Evolutionary conservation across 2,888 invertebrate species (phyloP).

Genomic region (Capitulum mitella): DNA sequence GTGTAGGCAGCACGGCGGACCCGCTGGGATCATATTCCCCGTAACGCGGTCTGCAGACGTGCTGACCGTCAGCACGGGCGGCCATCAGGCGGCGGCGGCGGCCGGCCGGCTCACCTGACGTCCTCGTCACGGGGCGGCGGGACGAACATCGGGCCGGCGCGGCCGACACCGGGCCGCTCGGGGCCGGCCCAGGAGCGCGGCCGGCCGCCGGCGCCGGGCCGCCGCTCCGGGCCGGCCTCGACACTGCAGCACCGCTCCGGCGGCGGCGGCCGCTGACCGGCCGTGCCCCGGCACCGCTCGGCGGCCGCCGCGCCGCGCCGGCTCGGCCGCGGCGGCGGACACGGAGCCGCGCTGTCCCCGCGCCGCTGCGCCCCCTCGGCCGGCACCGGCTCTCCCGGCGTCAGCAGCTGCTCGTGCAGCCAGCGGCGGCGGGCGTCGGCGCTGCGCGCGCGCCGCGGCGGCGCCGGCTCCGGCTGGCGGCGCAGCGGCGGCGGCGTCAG

Average conservation of each 20-base stretch:
- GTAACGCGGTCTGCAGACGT: no score
- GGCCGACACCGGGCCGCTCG: neutral
- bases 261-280: neutral
- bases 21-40: no score
- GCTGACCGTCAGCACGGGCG: no score
- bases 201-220: neutral
- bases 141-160: neutral
- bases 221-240: neutral
- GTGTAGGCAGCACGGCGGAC: no score
- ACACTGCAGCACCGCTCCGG: neutral
- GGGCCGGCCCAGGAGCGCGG: neutral
- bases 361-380: neutral
- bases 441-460: neutral
- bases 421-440: neutral
- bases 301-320: neutral
- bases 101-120: neutral
- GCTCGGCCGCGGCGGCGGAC: neutral
- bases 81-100: no score
- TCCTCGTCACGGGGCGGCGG: neutral
- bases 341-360: no score
- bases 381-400: neutral
- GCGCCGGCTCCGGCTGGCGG: neutral
- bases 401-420: neutral
- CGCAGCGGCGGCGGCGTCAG: constrained; percentile 3
- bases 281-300: neutral